Evolutionary conservation across 1,140 invertebrate species (phyloP).

Genomic region (Pseudomyrmex gracilis): DNA sequence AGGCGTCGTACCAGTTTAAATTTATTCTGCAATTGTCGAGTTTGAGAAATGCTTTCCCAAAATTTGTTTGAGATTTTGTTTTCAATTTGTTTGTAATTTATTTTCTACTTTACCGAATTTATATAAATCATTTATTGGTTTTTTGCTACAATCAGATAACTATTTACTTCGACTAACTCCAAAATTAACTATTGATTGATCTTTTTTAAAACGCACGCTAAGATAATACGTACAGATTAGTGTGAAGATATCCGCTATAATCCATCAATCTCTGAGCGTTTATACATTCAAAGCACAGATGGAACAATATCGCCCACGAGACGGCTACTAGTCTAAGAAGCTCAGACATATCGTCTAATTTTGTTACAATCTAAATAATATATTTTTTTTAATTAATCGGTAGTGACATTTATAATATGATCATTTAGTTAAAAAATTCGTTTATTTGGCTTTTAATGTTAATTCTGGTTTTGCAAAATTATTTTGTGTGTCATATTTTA

Average conservation of each 20-base stretch:
- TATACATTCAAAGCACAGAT: slow-evolving; percentile 55
- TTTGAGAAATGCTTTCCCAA: neutral
- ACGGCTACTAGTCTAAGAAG: slow-evolving; percentile 26
- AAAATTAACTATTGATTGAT: neutral
- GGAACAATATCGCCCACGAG: slow-evolving; percentile 11
- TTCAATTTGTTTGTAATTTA: neutral
- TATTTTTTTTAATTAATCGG: neutral
- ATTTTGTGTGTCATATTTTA: too few relatives aligned
- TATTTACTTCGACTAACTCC: neutral
- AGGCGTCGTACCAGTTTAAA: slow-evolving; percentile 48
- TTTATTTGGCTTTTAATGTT: neutral
- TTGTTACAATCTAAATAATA: slow-evolving; percentile 25
- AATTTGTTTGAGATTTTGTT: neutral
- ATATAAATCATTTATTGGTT: neutral
- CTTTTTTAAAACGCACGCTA: neutral
- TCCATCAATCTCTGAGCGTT: slow-evolving; percentile 54
- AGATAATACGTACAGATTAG: slow-evolving; percentile 32
- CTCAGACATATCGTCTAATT: slow-evolving; percentile 13
- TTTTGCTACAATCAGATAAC: neutral
- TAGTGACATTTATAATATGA: neutral
- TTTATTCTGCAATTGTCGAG: slow-evolving; percentile 40
- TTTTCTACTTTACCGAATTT: neutral
- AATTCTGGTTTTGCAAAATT: neutral
- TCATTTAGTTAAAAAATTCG: neutral
- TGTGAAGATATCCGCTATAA: slow-evolving; percentile 43